Percentiles rank a stretch among this genome's conserved stretches.
These are phyloP conservation scores for Eulemur rubriventer DNA, from an alignment of 2,797 vertebrate species.

Conservation along the genomic window DNA sequence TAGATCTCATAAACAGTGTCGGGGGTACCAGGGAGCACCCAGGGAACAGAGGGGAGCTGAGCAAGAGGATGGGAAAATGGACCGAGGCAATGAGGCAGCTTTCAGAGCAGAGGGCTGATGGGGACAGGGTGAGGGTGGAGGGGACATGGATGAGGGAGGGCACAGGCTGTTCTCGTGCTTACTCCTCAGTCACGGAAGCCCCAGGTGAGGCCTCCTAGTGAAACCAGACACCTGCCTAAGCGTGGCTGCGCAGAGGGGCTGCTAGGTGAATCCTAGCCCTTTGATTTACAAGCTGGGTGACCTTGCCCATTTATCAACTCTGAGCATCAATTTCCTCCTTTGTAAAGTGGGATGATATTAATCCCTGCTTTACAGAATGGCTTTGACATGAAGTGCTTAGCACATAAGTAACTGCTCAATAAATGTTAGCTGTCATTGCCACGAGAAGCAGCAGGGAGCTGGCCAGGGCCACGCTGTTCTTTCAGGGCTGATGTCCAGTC, in stretches of 20 bases:
- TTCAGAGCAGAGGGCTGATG: neutral
- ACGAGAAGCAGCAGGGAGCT: neutral
- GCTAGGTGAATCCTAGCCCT: neutral
- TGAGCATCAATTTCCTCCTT: neutral
- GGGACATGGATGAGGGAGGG: neutral
- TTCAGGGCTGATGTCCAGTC: neutral
- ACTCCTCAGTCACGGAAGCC: neutral
- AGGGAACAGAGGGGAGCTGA: neutral
- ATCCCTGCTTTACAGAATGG: neutral
- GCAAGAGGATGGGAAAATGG: neutral
- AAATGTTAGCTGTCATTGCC: neutral
- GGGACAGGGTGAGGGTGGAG: too few relatives aligned
- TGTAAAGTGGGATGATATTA: neutral
- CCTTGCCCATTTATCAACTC: neutral
- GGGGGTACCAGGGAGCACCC: too few relatives aligned
- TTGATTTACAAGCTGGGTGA: neutral
- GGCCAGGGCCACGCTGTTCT: neutral
- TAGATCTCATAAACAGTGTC: neutral
- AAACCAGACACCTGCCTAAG: neutral
- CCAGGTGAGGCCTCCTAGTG: neutral
- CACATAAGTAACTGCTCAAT: neutral
- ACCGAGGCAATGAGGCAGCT: neutral
- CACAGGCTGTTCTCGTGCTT: too few relatives aligned
- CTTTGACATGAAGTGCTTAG: neutral
- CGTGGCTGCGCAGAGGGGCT: neutral